These are phyloP conservation scores for Holothuria scabra DNA, from an alignment of 53 echinoderm and acorn worm genomes.

Conservation along the genomic window DNA sequence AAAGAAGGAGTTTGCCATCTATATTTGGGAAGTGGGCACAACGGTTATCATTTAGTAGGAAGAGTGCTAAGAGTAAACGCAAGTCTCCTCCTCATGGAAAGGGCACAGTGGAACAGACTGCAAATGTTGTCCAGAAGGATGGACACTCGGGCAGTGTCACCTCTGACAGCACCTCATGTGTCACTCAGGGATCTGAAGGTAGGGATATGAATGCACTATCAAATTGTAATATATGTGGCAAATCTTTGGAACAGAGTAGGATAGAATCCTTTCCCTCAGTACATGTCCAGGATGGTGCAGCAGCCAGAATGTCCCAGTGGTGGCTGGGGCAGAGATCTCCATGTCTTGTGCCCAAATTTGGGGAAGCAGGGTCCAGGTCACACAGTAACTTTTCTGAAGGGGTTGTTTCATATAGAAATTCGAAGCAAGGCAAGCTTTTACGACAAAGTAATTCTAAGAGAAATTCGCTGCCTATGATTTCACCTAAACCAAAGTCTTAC, in stretches of 20 bases:
- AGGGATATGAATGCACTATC: no score
- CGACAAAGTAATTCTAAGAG: slow-evolving; percentile 18
- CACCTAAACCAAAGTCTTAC: slow-evolving; percentile 40
- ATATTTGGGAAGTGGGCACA: slow-evolving; percentile 17
- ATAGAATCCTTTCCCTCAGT: slow-evolving; percentile 26
- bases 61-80: slow-evolving; percentile 6
- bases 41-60: slow-evolving; percentile 37
- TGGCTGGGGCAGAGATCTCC: slow-evolving; percentile 48
- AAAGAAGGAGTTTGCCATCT: slow-evolving; percentile 22
- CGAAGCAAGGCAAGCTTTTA: neutral
- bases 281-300: slow-evolving; percentile 35
- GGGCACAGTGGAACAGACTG: neutral
- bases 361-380: neutral
- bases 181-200: neutral
- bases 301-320: slow-evolving; percentile 48
- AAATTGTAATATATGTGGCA: slow-evolving; percentile 14
- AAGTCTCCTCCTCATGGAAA: neutral
- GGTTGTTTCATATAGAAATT: neutral
- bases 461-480: slow-evolving; percentile 29
- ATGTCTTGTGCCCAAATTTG: slow-evolving; percentile 9
- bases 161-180: slow-evolving; percentile 5
- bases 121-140: neutral
- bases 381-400: neutral
- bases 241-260: neutral
- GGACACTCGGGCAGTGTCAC: neutral